A percentile compares a stretch with the other conserved stretches of the same genome.
Evolutionary conservation across 2,797 vertebrate genomes (phyloP).

Genomic region (Sebastes reedi): DNA sequence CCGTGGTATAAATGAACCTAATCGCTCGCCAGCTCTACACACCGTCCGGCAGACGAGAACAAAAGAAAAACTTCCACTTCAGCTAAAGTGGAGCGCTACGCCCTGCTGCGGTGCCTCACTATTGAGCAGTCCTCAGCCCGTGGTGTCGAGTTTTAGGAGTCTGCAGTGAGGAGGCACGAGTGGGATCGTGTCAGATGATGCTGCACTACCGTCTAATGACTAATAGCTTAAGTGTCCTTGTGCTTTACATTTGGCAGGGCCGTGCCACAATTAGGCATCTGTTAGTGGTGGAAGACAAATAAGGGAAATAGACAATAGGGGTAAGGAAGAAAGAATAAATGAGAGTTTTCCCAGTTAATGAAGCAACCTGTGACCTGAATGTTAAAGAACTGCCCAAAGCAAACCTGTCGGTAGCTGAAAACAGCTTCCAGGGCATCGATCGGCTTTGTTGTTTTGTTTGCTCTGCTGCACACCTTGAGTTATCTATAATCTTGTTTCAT

Average conservation of each 20-base stretch:
- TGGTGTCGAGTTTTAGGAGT: slow-evolving; percentile 9
- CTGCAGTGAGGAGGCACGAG: background rate
- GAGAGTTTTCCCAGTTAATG: background rate
- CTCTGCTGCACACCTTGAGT: background rate
- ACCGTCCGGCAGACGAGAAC: slow-evolving; percentile 54
- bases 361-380: slow-evolving; percentile 5
- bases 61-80: slow-evolving; percentile 62
- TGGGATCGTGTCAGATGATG: slow-evolving; percentile 72
- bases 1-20: slow-evolving; percentile 76
- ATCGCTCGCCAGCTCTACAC: slow-evolving; percentile 56
- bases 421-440: background rate
- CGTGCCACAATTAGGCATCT: slow-evolving; percentile 88
- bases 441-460: background rate
- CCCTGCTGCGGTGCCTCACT: slow-evolving; percentile 20
- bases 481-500: background rate
- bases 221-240: slow-evolving; percentile 73
- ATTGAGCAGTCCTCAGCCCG: slow-evolving; percentile 2
- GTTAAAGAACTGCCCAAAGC: background rate
- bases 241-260: slow-evolving; percentile 77
- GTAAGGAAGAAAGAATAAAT: background rate
- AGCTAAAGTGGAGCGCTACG: slow-evolving; percentile 36
- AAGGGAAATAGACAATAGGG: slow-evolving; percentile 45
- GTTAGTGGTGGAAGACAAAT: slow-evolving; percentile 68
- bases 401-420: background rate
- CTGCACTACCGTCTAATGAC: slow-evolving; percentile 82